A percentile compares a stretch with the other conserved stretches of the same genome.
phyloP scores from a whole-genome alignment of 2,888 invertebrate species.

The Gisinianus flammeolus region DNA sequence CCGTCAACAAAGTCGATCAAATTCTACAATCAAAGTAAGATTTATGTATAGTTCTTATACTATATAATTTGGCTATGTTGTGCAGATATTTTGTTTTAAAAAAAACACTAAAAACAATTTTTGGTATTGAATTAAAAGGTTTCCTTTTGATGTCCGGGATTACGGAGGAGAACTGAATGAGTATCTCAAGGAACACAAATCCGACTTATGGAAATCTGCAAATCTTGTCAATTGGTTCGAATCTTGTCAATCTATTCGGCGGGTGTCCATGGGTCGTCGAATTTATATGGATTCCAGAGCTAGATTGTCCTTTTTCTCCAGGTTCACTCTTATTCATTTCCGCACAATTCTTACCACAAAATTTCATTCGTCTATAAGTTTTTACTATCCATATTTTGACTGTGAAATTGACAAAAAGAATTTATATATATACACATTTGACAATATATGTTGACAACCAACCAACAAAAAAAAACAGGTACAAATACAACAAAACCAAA shows the following conservation, averaged over 20 bases:
- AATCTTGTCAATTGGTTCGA: conserved; percentile 26
- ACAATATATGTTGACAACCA: too few species aligned
- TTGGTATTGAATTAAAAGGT: conserved; percentile 15
- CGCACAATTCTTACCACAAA: too few species aligned
- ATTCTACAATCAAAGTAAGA: conserved; percentile 37
- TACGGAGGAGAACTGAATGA: conserved; percentile 43
- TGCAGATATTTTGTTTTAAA: not conserved
- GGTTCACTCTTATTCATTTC: too few species aligned
- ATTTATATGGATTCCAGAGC: conserved; percentile 47
- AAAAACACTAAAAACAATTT: too few species aligned
- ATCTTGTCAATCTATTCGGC: conserved; percentile 26
- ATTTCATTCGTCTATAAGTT: too few species aligned
- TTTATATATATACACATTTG: too few species aligned
- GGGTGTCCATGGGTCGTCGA: conserved; percentile 41
- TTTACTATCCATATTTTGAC: too few species aligned
- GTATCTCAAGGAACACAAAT: conserved; percentile 28
- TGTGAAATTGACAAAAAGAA: too few species aligned
- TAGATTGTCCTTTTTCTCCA: conserved; percentile 37
- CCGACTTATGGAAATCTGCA: conserved; percentile 25
- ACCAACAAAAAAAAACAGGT: too few species aligned
- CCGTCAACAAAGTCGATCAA: conserved; percentile 38
- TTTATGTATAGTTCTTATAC: not conserved
- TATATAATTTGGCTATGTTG: too few species aligned
- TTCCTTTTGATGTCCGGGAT: conserved; percentile 36
- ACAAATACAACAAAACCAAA: conserved; percentile 34